Percentiles rank a stretch among this genome's conserved stretches.
These are phyloP conservation scores for Amphiprion ocellaris DNA, from an alignment of 2,113 vertebrate species.

Conservation along the genomic window DNA sequence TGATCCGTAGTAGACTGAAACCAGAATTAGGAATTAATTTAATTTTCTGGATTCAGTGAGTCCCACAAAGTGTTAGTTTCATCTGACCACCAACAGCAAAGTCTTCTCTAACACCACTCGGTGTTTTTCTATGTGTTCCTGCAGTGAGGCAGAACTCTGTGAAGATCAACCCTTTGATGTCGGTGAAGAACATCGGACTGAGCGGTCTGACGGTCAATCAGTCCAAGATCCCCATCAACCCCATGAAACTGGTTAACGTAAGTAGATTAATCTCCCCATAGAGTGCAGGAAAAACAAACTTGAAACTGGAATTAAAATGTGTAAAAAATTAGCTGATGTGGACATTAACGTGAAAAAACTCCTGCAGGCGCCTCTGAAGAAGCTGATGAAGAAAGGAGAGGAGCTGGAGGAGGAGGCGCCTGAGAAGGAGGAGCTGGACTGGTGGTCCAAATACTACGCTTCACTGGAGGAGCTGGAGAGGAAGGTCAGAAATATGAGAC, in stretches of 20 bases:
- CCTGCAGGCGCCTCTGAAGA: slow-evolving; percentile 86
- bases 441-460: slow-evolving; percentile 97
- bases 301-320: not conserved
- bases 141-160: slow-evolving; percentile 51
- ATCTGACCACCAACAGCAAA: too few species aligned
- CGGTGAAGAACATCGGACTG: slow-evolving; percentile 80
- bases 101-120: too few species aligned
- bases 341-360: not conserved
- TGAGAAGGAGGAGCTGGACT: slow-evolving; percentile 93
- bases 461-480: slow-evolving; percentile 90
- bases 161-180: slow-evolving; percentile 63
- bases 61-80: too few species aligned
- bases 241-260: slow-evolving; percentile 71
- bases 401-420: slow-evolving; percentile 90
- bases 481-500: slow-evolving; percentile 78
- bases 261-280: not conserved
- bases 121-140: slow-evolving; percentile 23
- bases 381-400: slow-evolving; percentile 76
- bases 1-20: too few species aligned
- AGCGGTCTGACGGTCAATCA: slow-evolving; percentile 73
- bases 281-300: not conserved
- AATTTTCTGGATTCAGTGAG: too few species aligned
- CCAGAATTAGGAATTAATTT: too few species aligned
- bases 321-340: not conserved
- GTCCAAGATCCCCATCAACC: slow-evolving; percentile 76